Percentiles rank a stretch among this genome's conserved stretches.
Evolutionary conservation across 2,888 invertebrate species (phyloP).

Genomic region (Bombylius discolor): DNA sequence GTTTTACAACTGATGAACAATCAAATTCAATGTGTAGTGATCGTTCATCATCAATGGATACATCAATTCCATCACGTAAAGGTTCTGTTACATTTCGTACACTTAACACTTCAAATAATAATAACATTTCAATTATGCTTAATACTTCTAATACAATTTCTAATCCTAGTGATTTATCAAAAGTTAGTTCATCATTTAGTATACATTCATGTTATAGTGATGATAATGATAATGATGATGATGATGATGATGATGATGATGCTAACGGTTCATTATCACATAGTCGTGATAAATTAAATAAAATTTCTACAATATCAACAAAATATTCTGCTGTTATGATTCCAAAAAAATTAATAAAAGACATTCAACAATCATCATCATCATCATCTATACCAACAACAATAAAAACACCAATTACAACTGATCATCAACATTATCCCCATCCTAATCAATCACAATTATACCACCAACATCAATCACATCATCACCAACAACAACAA

Average conservation of each 20-base stretch:
- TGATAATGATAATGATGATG: not conserved
- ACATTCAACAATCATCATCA: conserved; percentile 20
- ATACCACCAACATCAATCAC: not conserved
- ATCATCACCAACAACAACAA: not conserved
- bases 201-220: conserved; percentile 5
- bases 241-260: not conserved
- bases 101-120: not conserved
- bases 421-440: not conserved
- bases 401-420: not conserved
- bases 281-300: not conserved
- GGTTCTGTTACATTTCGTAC: conserved; percentile 32
- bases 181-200: conserved; percentile 6
- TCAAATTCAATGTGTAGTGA: conserved; percentile 25
- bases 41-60: conserved; percentile 23
- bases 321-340: conserved; percentile 18
- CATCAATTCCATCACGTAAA: conserved; percentile 27
- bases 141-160: conserved; percentile 1
- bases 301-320: not conserved
- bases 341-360: conserved; percentile 25
- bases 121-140: not conserved
- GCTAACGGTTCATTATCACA: not conserved
- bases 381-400: not conserved
- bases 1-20: conserved; percentile 13
- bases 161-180: conserved; percentile 1
- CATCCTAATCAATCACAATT: not conserved